A percentile compares a stretch with the other conserved stretches of the same genome.
phyloP scores from a whole-genome alignment of 2,888 invertebrate species.

The Endotricha flammealis region DNA sequence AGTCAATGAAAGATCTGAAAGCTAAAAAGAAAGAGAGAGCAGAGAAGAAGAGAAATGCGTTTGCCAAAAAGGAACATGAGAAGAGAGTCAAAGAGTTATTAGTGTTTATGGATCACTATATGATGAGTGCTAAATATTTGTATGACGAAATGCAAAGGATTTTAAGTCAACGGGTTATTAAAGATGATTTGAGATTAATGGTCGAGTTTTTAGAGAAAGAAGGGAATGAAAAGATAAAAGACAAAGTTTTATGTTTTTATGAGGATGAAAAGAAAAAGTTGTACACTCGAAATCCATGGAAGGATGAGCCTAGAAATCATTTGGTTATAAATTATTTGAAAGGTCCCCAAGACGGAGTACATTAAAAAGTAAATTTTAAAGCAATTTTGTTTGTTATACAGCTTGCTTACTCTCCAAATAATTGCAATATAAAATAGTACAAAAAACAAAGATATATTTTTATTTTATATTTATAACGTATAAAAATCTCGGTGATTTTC shows the following conservation, averaged over 20 bases:
- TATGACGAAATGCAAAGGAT: conserved; percentile 39
- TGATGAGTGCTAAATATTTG: conserved; percentile 31
- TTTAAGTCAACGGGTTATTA: conserved; percentile 18
- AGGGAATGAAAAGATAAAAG: conserved; percentile 16
- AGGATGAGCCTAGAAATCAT: conserved; percentile 23
- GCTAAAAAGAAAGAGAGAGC: background rate
- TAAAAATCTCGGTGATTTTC: conserved; percentile 45
- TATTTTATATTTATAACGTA: conserved; percentile 46
- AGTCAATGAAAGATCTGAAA: too few species aligned
- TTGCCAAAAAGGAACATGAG: conserved; percentile 18
- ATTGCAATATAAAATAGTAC: too few species aligned
- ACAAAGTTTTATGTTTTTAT: conserved; percentile 25
- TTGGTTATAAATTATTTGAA: conserved; percentile 28
- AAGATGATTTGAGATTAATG: conserved; percentile 35
- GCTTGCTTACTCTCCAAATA: too few species aligned
- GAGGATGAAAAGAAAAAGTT: background rate
- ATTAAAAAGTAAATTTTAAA: too few species aligned
- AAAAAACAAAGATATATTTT: too few species aligned
- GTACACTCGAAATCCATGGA: background rate
- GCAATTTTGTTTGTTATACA: too few species aligned
- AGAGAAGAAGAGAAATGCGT: background rate
- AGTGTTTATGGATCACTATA: conserved; percentile 25
- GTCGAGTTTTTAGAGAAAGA: conserved; percentile 29
- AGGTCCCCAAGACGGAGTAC: conserved; percentile 22
- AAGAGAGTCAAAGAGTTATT: conserved; percentile 26